Evolutionary conservation across 2,113 vertebrate genomes (phyloP), one percentile per base, ranked within the genome.

Genomic region (Ciconia boyciana): DNA sequence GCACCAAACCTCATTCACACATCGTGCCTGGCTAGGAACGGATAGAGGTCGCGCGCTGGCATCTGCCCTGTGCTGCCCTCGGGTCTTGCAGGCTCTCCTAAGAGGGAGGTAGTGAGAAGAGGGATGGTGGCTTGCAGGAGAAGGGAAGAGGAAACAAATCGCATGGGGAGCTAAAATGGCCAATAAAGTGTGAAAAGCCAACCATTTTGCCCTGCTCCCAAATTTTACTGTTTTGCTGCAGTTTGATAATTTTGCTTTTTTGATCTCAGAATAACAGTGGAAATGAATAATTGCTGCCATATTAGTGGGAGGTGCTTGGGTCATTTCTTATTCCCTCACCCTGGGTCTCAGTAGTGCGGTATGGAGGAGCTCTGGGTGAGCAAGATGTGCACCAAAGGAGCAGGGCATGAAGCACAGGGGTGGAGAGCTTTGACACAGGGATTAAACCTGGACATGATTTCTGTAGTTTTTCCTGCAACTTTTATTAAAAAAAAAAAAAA

Each of bases 1-100:
- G 65, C 96, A 87, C 85, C 95, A 95, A 86, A 88, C 83, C 96
- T 96, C 94, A 52, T 76, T 96, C 95, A 85, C 93, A 77, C 79
- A 62, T 69, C 16, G 13, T 4, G 90, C 74, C 75, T 86, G 87
- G 39, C 90, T 90, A 70, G 9, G 20, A 83, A 89, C 21, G 81
- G 95, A 90, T 80, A 92, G 95, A 95, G 95, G 96, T 97, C 83
- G 36, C 9, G 68, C 8, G 14, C 81, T 93, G 96, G 85, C 95
- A 89, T 94, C 95, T 97, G 89, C 82, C 93, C 92, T 60, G 58
- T 66, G 87, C 72, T 96, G 90, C 89, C 86, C 78, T 66, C 41
- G 5, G 69, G 60, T 78, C 39, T 90, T 82, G 68, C 75, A 87
- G 88, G 43, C 61, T 54, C 49, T 66, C 52, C 54, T 49, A 31